Base-by-base conservation (phyloP, 2,797 vertebrate genomes). In the Anolis apletophallus region DNA sequence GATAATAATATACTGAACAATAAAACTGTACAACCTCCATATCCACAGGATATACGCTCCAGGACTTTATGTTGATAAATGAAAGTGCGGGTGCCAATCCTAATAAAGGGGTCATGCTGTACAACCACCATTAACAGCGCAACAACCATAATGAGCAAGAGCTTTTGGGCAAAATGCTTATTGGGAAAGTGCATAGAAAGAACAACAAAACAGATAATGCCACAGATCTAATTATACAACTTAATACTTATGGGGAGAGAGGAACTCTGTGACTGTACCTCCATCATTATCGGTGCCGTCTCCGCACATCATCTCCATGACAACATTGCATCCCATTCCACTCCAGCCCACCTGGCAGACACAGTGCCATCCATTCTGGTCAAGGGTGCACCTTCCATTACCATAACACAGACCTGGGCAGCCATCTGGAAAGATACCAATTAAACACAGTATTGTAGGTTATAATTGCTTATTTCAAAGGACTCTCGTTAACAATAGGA, bases 251-350 rank as follows among this genome's bases (percentile, higher is more conserved):
- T 13, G 16, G 29, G 16, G 19, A 40, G 6, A 10, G 11, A 26
- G 16, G n/a, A 34, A 46, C 36, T 40, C 23, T 36, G 85, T 81
- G 94, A 90, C 90, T 68, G 4, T 96, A 99, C 99, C 99, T 97
- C 97, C 98, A 92, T 99, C 99, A 83, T 99, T 99, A 96, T 99
- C 99, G 93, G 97, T 95, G 96, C 97, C 98, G 96, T 99, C 99
- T 90, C 97, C 98, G 96, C 99, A 99, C 95, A 98, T 96, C 96
- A 98, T 99, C 97, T 99, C 99, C 99, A 99, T 99, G 96, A 99
- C 98, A 92, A 99, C 93, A 50, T 97, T 99, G 95, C 99, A 99
- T 90, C 98, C 98, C 0, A 97, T 96, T 89, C 99, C 99, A 89
- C 98, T 99, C 98, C 98, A 99, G 94, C 99, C 99, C 80, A 98